Evolutionary conservation across 2,888 invertebrate genomes (phyloP).

Genomic region (Cataglyphis albicans): DNA sequence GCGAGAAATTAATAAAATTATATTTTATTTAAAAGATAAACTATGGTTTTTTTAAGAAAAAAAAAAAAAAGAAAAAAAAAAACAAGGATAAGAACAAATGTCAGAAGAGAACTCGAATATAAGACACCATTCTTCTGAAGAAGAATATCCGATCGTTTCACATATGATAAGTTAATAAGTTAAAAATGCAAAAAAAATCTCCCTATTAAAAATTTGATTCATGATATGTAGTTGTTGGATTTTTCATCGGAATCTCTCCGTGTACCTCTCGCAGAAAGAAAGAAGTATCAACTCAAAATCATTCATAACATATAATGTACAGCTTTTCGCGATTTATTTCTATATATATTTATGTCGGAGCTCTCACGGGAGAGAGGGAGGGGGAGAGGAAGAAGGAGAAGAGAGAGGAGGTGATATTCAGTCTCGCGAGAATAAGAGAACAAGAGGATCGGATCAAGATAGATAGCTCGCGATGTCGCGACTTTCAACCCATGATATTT

Average conservation of each 20-base stretch:
- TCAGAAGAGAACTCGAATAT: neutral
- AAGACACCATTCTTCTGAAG: neutral
- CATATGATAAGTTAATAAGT: neutral
- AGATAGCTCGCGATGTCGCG: constrained; percentile 1
- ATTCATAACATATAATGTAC: neutral
- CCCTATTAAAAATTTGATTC: neutral
- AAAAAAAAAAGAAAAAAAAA: neutral
- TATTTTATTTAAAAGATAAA: neutral
- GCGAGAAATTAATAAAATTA: neutral
- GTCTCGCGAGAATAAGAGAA: neutral
- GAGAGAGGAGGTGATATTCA: constrained; percentile 14
- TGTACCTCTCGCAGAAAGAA: neutral
- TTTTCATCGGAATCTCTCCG: neutral
- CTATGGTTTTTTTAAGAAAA: neutral
- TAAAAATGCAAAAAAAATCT: neutral
- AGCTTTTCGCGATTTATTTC: constrained; percentile 50
- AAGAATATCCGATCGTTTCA: neutral
- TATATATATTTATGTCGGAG: neutral
- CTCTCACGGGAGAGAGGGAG: neutral
- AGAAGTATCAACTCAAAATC: neutral
- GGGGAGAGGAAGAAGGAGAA: too few relatives aligned
- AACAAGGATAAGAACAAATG: neutral
- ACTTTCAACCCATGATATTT: constrained; percentile 40
- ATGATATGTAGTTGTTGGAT: neutral
- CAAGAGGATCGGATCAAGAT: constrained; percentile 13